Evolutionary conservation across 1,140 invertebrate species (phyloP).

Genomic region (Choristoneura fumiferana): DNA sequence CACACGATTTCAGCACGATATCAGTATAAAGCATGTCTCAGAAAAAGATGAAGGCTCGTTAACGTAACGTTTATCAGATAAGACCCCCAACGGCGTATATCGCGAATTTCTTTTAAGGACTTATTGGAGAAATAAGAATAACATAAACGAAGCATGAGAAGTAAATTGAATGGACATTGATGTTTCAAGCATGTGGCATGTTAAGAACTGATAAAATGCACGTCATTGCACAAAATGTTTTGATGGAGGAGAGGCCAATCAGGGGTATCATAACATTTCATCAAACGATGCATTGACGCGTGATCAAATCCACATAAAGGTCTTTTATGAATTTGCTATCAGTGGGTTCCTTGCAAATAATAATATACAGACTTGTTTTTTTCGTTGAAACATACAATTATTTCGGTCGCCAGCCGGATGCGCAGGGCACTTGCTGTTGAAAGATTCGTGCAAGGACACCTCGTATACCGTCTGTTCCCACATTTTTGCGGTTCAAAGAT

Average conservation of each 20-base stretch:
- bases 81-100: not conserved
- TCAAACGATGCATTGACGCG: not conserved
- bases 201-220: conserved; percentile 17
- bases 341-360: not conserved
- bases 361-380: not conserved
- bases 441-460: conserved; percentile 50
- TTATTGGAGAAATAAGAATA: conserved; percentile 20
- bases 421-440: conserved; percentile 34
- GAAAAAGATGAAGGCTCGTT: conserved; percentile 5
- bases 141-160: conserved; percentile 20
- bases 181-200: conserved; percentile 19
- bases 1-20: conserved; percentile 4
- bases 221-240: conserved; percentile 23
- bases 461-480: conserved; percentile 45
- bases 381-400: conserved; percentile 23
- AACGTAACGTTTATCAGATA: conserved; percentile 3
- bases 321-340: not conserved
- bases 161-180: conserved; percentile 18
- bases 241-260: conserved; percentile 22
- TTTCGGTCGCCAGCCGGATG: conserved; percentile 41
- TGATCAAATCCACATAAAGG: not conserved
- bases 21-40: not conserved
- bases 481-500: conserved; percentile 45
- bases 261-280: conserved; percentile 18
- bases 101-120: conserved; percentile 6